Base-by-base conservation (phyloP, 2,797 vertebrate genomes). In the Botia kubotai region DNA sequence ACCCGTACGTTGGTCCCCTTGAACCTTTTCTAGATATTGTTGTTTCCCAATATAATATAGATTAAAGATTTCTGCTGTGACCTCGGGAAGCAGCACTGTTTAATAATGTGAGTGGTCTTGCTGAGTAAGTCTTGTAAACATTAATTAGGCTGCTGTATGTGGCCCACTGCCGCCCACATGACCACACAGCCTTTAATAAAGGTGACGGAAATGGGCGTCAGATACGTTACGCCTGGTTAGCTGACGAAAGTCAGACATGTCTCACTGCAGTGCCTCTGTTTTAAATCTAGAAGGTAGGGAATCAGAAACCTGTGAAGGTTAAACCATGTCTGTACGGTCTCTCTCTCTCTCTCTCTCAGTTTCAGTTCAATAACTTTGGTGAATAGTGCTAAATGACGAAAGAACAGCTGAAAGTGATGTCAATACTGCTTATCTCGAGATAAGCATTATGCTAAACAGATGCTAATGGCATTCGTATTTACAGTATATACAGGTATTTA, bases 101-200 rank as follows among this genome's bases (percentile, higher is more conserved):
- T 77, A 67, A 68, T 79, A 81, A 63, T 14, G 23, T 67, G 57
- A 75, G 70, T 50, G 26, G 21, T 74, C 62, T 81, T 81, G 79
- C 82, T 85, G 83, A 79, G 79, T 82, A 80, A 78, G 76, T 80
- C 58, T 26, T 48, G 75, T 83, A 85, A 85, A 82, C 83, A 87
- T 77, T 71, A 76, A 78, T 85, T 79, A 79, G 73, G 57, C 29
- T 71, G 55, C 36, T 6, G 76, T 53, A 82, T 52, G 60, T 46
- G 39, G 55, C 73, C 76, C 68, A 21, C 50, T 53, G 70, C 74
- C 77, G 36, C 82, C 85, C 77, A 77, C 43, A 67, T 19, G 70
- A 55, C 58, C 16, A 62, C 77, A 77, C 14, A 19, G 63, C 12
- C 55, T 80, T 84, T 82, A 82, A 77, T 84, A 82, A 67, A 70